Evolutionary conservation across 2,113 vertebrate species (phyloP).

Genomic region (Himantopus leucocephalus): DNA sequence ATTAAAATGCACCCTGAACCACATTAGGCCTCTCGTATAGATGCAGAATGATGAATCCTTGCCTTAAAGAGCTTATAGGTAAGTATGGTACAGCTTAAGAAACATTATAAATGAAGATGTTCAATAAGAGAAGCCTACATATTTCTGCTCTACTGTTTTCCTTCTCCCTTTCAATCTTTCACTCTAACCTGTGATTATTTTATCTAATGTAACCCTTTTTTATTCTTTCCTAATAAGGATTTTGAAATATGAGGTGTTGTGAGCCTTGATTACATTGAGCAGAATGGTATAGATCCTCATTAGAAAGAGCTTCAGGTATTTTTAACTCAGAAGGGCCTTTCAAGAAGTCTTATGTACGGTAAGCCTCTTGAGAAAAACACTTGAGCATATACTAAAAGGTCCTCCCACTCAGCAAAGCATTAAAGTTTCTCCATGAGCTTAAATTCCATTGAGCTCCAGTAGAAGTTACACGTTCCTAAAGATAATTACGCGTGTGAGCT

Average conservation of each 20-base stretch:
- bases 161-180: background rate
- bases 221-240: background rate
- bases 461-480: background rate
- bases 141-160: background rate
- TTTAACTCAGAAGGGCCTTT: slow-evolving; percentile 49
- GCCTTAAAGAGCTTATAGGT: background rate
- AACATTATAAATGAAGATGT: background rate
- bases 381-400: background rate
- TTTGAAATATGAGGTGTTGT: background rate
- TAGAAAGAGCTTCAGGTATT: slow-evolving; percentile 44
- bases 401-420: background rate
- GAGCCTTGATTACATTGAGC: background rate
- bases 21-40: background rate
- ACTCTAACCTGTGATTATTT: background rate
- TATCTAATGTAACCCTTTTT: background rate
- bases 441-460: background rate
- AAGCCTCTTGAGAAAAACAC: slow-evolving; percentile 34
- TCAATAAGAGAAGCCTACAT: background rate
- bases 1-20: background rate
- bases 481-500: background rate
- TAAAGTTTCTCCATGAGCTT: background rate
- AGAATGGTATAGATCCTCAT: background rate
- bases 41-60: background rate
- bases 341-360: background rate
- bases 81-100: background rate